Evolutionary conservation across 2,797 vertebrate species (phyloP).

Genomic region (Hydrophis major): DNA sequence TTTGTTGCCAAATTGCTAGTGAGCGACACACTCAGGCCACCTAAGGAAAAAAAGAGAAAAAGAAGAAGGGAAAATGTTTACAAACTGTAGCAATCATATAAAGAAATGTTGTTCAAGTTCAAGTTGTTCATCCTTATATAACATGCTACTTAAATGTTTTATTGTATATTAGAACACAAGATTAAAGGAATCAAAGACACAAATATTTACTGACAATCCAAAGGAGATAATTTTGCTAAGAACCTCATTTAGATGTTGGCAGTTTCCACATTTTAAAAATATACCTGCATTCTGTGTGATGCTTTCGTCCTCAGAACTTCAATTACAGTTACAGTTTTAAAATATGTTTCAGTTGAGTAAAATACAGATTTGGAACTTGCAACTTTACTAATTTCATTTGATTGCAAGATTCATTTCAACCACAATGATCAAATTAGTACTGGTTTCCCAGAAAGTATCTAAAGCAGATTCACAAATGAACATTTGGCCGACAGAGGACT

Average conservation of each 20-base stretch:
- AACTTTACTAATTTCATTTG: neutral
- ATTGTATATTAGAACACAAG: conserved; percentile 45
- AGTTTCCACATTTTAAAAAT: neutral
- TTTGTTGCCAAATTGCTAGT: conserved; percentile 66
- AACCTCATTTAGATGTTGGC: neutral
- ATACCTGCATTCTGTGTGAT: neutral
- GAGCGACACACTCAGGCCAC: conserved; percentile 56
- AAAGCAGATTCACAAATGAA: neutral
- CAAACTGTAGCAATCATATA: conserved; percentile 53
- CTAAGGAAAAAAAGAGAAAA: conserved; percentile 18
- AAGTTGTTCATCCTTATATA: neutral
- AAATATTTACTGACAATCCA: conserved; percentile 22
- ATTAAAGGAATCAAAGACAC: conserved; percentile 23
- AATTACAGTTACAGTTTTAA: neutral
- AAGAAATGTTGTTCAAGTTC: neutral
- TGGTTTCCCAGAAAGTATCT: neutral
- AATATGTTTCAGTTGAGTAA: neutral
- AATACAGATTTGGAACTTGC: neutral
- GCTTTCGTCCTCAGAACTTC: neutral
- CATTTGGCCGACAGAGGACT: neutral
- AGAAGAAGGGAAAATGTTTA: conserved; percentile 37
- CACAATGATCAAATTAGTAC: neutral
- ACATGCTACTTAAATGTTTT: neutral
- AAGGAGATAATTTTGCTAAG: neutral
- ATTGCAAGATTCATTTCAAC: neutral